Conservation (phyloP, 2,797 vertebrate genomes). For the Lacerta agilis region DNA sequence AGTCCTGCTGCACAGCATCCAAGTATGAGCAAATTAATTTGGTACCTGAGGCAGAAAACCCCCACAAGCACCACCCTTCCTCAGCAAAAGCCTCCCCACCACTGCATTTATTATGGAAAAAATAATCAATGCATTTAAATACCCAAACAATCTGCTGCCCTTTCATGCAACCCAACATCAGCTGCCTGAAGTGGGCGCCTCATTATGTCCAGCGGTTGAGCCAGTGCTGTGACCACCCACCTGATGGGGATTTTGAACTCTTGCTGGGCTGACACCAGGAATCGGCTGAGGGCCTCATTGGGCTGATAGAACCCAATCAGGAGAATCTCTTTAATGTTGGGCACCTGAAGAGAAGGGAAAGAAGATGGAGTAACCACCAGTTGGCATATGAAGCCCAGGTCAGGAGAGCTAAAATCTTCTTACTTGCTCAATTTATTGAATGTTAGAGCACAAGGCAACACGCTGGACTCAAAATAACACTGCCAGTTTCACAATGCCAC, state of each 20-base stretch:
- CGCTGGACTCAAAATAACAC: too few relatives aligned
- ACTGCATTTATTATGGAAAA: too few relatives aligned
- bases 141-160: not conserved
- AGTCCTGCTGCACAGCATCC: not conserved
- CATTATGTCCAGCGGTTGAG: not conserved
- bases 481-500: too few relatives aligned
- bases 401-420: not conserved
- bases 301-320: constrained; percentile 97
- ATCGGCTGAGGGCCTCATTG: constrained; percentile 91
- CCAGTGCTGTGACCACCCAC: constrained; percentile 68
- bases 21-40: too few relatives aligned
- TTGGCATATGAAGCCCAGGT: too few relatives aligned
- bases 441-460: not conserved
- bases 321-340: constrained; percentile 94
- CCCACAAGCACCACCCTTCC: too few relatives aligned
- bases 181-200: not conserved
- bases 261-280: constrained; percentile 88
- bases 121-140: not conserved
- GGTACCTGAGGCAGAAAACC: too few relatives aligned
- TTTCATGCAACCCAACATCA: not conserved
- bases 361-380: not conserved
- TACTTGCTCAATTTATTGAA: not conserved
- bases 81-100: too few relatives aligned
- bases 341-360: constrained; percentile 77
- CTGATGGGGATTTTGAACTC: constrained; percentile 94